Evolutionary conservation across 37 sponge, comb jelly and placozoan genomes (phyloP), one percentile per base, ranked within the genome.

Genomic region (Agelas oroides): DNA sequence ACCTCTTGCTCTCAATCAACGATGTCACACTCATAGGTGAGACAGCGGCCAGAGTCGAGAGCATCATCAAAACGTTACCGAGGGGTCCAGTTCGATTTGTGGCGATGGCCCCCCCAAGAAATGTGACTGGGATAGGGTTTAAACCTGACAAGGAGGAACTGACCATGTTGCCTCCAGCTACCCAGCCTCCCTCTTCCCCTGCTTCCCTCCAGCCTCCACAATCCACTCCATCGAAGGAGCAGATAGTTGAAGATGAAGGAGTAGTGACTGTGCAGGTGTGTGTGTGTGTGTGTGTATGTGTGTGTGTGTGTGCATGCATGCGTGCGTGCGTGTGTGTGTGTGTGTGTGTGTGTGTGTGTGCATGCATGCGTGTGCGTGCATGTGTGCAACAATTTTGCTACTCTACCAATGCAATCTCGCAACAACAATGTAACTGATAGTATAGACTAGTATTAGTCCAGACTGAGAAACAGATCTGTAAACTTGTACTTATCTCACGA

Each of bases 101-200:
- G 15, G 93, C 88, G 59, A 92, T 88, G 89, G 81, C 65, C 19
- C 89, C 93, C 24, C 85, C 89, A 30, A 88, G 56, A 54, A 34
- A 92, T 40, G 79, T 86, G 19, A 79, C 88, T 35, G 53, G 82
- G 34, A 24, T 20, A 14, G 61, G 73, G 24, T 25, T n/a, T 31
- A 34, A 31, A 57, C 53, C 25, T 6, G 16, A 36, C 2, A 52
- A 76, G 24, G 28, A 19, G 13, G 18, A 28, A 33, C 36, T 34
- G 23, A 19, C 13, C 27, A 16, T 24, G 25, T 13, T 16, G 23
- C 27, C 65, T n/a, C 19, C 65, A 8, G 38, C 38, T 20, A n/a
- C 2, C 17, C 21, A 17, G 1, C 61, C 78, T 5, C 72, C 61
- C 0, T 39, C 79, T 11, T 64, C 63, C 14, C 73, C 72, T 15